phyloP scores from a whole-genome alignment of 2,888 invertebrate species.

The Cryptocheilus praepositus region DNA sequence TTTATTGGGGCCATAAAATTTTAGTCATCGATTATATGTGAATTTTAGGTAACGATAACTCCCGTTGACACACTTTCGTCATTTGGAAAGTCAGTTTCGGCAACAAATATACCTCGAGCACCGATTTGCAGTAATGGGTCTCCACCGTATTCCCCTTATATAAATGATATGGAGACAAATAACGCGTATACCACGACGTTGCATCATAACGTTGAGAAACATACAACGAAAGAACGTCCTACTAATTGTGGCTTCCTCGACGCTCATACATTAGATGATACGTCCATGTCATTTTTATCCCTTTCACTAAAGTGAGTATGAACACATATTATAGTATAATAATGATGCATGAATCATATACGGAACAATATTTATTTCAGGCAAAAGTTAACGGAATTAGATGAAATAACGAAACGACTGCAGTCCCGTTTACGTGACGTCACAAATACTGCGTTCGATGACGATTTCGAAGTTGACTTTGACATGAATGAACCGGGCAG shows the following conservation, averaged over 20 bases:
- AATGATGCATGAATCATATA: not conserved
- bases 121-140: constrained; percentile 28
- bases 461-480: constrained; percentile 79
- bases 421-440: constrained; percentile 78
- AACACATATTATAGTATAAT: not conserved
- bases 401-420: constrained; percentile 80
- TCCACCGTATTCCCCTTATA: constrained; percentile 41
- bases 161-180: constrained; percentile 28
- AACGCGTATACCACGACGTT: not conserved
- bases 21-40: not conserved
- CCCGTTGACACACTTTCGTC: constrained; percentile 76
- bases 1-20: not conserved
- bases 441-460: constrained; percentile 76
- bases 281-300: constrained; percentile 68
- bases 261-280: constrained; percentile 55
- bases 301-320: constrained; percentile 67
- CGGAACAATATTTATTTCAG: constrained; percentile 66
- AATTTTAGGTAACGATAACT: constrained; percentile 75
- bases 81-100: constrained; percentile 51
- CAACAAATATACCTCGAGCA: constrained; percentile 37
- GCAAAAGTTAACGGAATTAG: constrained; percentile 80
- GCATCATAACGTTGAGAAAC: constrained; percentile 31
- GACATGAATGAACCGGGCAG: constrained; percentile 57
- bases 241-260: constrained; percentile 28
- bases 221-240: constrained; percentile 12